Percentiles rank a stretch among this genome's conserved stretches.
Conservation (phyloP, 2,797 vertebrate genomes). For the Phoxinus dragarum region DNA sequence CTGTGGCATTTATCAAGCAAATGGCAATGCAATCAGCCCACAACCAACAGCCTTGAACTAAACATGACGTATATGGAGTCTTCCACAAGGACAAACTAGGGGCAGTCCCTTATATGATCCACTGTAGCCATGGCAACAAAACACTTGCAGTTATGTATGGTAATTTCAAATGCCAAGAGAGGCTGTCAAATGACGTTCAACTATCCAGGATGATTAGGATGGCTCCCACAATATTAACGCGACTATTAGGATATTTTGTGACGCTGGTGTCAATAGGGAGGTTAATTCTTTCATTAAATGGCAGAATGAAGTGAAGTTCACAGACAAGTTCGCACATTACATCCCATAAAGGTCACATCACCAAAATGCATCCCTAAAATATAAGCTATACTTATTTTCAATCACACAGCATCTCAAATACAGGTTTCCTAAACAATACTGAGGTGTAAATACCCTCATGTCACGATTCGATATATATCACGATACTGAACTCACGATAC, state of each 20-base stretch:
- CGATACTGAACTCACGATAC: too few species aligned
- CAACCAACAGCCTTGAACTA: constrained; percentile 20
- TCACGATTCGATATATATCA: too few species aligned
- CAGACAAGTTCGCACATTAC: constrained; percentile 27
- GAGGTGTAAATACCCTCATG: too few species aligned
- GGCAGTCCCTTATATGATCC: constrained; percentile 55
- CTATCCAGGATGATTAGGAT: constrained; percentile 31
- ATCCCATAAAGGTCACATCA: neutral
- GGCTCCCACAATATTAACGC: constrained; percentile 16
- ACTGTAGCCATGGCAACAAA: constrained; percentile 67
- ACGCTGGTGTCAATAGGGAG: constrained; percentile 18
- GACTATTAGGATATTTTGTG: neutral
- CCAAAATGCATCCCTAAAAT: neutral
- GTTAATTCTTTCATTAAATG: constrained; percentile 25
- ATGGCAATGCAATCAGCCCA: neutral
- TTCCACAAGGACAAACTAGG: constrained; percentile 49
- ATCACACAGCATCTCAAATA: neutral
- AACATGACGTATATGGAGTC: constrained; percentile 44
- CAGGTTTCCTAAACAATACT: neutral
- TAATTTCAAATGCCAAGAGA: constrained; percentile 45
- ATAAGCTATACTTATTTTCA: neutral
- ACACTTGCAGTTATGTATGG: constrained; percentile 57
- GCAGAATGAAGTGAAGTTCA: constrained; percentile 17
- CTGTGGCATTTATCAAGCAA: constrained; percentile 6
- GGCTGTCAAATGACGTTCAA: constrained; percentile 52